phyloP scores from a whole-genome alignment of 2,797 vertebrate species.

The Staurois parvus region DNA sequence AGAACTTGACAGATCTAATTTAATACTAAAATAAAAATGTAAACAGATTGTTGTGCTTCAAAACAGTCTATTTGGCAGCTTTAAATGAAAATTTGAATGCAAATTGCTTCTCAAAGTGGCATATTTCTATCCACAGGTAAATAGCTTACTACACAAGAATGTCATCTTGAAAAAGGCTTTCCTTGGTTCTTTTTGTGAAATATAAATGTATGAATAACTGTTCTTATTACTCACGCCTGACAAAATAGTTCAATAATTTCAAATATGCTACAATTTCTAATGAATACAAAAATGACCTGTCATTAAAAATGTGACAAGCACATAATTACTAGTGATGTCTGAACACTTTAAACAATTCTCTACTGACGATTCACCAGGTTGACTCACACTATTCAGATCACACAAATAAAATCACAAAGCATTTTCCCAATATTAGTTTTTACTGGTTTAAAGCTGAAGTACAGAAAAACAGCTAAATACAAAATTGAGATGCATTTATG shows the following conservation, averaged over 20 bases:
- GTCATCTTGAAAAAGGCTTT: background rate
- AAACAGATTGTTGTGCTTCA: slow-evolving; percentile 6
- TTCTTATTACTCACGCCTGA: background rate
- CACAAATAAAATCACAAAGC: too few relatives aligned
- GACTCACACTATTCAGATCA: background rate
- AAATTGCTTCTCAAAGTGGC: slow-evolving; percentile 19
- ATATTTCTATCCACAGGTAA: slow-evolving; percentile 12
- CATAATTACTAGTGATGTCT: background rate
- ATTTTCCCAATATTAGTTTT: too few relatives aligned
- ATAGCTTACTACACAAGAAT: slow-evolving; percentile 4
- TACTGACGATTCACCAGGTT: background rate
- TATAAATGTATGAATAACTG: slow-evolving; percentile 22
- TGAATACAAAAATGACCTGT: background rate
- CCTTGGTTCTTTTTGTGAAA: background rate
- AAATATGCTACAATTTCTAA: background rate
- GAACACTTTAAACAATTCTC: too few relatives aligned
- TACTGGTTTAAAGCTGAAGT: too few relatives aligned
- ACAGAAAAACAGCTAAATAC: too few relatives aligned
- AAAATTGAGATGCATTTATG: too few relatives aligned
- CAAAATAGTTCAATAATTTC: background rate
- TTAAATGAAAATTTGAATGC: slow-evolving; percentile 25
- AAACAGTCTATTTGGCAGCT: slow-evolving; percentile 1
- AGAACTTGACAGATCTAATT: slow-evolving; percentile 32
- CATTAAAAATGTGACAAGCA: background rate
- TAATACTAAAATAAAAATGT: background rate